Base-by-base conservation (phyloP, 2,888 invertebrate species). In the Chirona hameri region DNA sequence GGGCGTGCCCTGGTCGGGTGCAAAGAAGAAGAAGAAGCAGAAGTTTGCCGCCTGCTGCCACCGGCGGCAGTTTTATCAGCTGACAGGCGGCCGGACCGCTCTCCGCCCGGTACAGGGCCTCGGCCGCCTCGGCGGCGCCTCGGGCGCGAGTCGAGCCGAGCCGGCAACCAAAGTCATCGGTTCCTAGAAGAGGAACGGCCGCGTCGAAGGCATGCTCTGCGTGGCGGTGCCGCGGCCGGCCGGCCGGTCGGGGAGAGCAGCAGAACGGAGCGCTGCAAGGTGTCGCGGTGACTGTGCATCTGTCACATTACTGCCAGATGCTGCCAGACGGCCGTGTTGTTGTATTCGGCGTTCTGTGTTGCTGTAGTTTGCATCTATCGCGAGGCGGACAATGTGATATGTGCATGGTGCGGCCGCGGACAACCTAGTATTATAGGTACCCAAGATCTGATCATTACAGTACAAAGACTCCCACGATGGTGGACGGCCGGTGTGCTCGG, bases 371-470 rank as follows among this genome's bases (percentile, higher is more conserved):
- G 5, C 31, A 31, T 0, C 5, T 3, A 4, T 27, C 31, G 29
- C 18, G 18, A 5, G 29, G 18, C 29, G 31, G 31, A 31, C 31
- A 29, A 31, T 72, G 72, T 72, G 72, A 72, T 72, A 72, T 31
- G 72, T 31, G 72, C 18, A 18, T 3, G 60, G 31, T 14, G 72
- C 29, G 72, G 72, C 31, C 72, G 31, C 15, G 3, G 72, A 27
- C 29, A 27, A 31, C 31, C 72, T 72, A 72, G 72, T 72, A 72
- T 72, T 29, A 72, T 72, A 7, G 10, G 7, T 5, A 31, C 29
- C 72, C 31, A 72, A 72, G 72, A 72, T 72, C 72, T 72, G 72
- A 72, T 18, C 72, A 29, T 69, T 12, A 18, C 31, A 72, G 72
- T 72, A 72, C 72, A 72, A 72, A 72, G 0, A 10, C n/a, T 9